Percentiles rank a stretch among this genome's conserved stretches.
Conservation (phyloP, 2,113 vertebrate species). For the Sinocyclocheilus anshuiensis region DNA sequence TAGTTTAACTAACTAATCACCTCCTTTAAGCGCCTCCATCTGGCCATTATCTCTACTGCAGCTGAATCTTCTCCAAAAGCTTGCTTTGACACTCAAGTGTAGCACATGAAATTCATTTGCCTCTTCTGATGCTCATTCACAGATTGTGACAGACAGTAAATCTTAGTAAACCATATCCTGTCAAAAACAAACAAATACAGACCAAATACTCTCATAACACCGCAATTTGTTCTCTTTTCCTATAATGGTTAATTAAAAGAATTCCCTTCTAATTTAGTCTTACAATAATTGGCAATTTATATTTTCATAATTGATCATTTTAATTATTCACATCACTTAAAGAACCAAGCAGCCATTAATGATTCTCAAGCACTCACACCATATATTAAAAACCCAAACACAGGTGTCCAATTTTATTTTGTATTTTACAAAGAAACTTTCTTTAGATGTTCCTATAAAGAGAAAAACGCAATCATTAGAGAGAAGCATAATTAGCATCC, state of each 20-base stretch:
- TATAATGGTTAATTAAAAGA: not conserved
- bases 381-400: not conserved
- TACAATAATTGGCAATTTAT: not conserved
- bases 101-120: not conserved
- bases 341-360: too few species aligned
- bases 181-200: not conserved
- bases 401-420: constrained; percentile 40
- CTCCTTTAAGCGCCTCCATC: not conserved
- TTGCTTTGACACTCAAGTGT: not conserved
- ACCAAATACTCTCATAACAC: not conserved
- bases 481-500: not conserved
- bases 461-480: constrained; percentile 31
- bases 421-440: constrained; percentile 77
- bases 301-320: not conserved
- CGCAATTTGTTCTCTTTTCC: not conserved
- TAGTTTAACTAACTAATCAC: not conserved
- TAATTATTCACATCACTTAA: not conserved
- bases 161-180: not conserved
- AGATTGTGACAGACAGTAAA: not conserved
- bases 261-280: not conserved
- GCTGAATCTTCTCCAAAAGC: not conserved
- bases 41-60: not conserved
- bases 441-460: constrained; percentile 79
- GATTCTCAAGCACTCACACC: not conserved
- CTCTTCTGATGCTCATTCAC: not conserved